phyloP scores from a whole-genome alignment of 2,888 invertebrate genomes.

The Ichneumoninae sp. region DNA sequence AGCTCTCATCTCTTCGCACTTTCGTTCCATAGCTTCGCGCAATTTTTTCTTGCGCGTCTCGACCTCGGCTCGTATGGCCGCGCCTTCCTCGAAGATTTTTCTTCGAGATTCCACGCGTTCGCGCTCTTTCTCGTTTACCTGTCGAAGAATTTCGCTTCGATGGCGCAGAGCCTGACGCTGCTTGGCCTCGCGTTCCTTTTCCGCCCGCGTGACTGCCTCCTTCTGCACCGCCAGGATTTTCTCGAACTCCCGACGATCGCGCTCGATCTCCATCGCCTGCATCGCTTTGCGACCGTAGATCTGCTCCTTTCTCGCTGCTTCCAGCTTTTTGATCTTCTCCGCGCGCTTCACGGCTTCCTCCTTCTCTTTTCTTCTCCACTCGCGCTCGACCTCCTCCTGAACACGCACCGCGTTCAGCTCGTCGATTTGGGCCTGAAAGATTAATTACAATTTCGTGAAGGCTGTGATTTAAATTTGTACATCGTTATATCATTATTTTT shows the following conservation, averaged over 20 bases:
- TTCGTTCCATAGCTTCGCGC: conserved; percentile 85
- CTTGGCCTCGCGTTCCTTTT: conserved; percentile 83
- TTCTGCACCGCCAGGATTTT: conserved; percentile 86
- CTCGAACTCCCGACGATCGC: conserved; percentile 88
- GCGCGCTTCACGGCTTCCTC: conserved; percentile 87
- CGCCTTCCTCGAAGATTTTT: conserved; percentile 88
- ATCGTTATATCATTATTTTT: not conserved
- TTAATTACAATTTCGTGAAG: not conserved
- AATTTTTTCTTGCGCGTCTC: conserved; percentile 86
- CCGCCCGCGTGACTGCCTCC: conserved; percentile 85
- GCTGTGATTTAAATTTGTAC: too few relatives aligned
- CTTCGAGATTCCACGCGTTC: conserved; percentile 87
- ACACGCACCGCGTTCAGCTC: conserved; percentile 85
- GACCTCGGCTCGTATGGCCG: conserved; percentile 87
- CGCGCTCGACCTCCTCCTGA: conserved; percentile 88
- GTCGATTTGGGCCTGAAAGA: conserved; percentile 84
- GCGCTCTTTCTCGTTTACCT: conserved; percentile 89
- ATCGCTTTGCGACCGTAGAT: conserved; percentile 87
- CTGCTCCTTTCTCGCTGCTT: conserved; percentile 86
- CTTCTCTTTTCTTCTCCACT: conserved; percentile 89
- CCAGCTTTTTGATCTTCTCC: conserved; percentile 85
- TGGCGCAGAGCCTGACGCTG: conserved; percentile 85
- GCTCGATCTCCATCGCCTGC: conserved; percentile 88
- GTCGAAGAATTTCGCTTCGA: conserved; percentile 88
- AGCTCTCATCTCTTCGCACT: conserved; percentile 87